Evolutionary conservation across 2,113 vertebrate genomes (phyloP).

Genomic region (Marmota flaviventris): DNA sequence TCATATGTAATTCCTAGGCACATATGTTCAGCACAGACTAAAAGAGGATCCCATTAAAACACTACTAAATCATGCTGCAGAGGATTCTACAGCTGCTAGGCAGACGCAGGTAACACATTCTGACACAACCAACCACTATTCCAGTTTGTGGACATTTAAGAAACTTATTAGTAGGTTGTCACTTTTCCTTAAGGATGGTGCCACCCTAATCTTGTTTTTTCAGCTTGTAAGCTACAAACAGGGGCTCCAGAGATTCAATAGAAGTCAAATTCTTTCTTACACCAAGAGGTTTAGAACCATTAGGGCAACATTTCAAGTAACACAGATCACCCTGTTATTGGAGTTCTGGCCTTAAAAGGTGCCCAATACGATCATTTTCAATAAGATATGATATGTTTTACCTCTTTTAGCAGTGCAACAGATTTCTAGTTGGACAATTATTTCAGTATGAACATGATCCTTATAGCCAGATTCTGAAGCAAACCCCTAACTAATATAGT

Average conservation of each 20-base stretch:
- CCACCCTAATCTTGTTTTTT: background rate
- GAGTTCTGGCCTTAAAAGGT: background rate
- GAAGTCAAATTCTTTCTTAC: background rate
- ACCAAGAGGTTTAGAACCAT: background rate
- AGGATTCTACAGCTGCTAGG: background rate
- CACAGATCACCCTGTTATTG: background rate
- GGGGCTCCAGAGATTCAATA: background rate
- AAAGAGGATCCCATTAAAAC: background rate
- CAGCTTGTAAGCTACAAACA: background rate
- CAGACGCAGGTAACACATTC: fast-evolving
- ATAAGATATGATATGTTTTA: background rate
- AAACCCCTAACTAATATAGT: background rate
- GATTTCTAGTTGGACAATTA: background rate
- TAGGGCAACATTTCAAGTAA: background rate
- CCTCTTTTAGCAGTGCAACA: slow-evolving; percentile 17
- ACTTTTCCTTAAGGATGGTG: background rate
- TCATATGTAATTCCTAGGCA: background rate
- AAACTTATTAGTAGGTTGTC: background rate
- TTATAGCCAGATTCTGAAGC: slow-evolving; percentile 11
- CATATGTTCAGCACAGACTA: background rate
- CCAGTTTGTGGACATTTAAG: background rate
- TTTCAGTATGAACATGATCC: background rate
- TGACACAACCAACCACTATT: background rate
- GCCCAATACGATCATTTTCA: background rate
- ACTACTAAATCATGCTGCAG: background rate